phyloP scores from a whole-genome alignment of 2,888 invertebrate species.

The Herminia tarsipennalis region DNA sequence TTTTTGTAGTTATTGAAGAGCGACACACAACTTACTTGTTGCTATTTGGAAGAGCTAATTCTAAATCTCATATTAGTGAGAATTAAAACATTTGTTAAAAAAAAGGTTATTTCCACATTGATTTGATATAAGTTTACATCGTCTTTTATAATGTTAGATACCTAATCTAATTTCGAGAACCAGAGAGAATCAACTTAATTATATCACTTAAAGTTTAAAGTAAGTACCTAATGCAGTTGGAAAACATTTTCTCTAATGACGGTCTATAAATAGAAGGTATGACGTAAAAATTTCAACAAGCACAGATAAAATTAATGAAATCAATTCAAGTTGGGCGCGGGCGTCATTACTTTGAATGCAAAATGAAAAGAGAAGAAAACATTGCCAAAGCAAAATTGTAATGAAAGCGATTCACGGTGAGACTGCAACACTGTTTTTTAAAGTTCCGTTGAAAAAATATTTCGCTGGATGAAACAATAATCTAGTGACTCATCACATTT shows the following conservation, averaged over 20 bases:
- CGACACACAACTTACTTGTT: no score
- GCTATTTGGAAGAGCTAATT: no score
- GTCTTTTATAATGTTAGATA: no score
- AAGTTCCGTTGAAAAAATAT: constrained; percentile 54
- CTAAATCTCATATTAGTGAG: no score
- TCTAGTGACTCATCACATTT: constrained; percentile 42
- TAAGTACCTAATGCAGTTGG: neutral
- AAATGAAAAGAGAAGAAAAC: constrained; percentile 54
- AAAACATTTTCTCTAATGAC: constrained; percentile 1
- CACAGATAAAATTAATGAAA: constrained; percentile 60
- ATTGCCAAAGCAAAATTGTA: constrained; percentile 54
- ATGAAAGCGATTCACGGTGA: constrained; percentile 62
- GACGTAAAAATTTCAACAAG: neutral
- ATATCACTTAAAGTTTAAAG: neutral
- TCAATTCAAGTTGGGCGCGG: constrained; percentile 56
- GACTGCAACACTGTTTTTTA: constrained; percentile 50
- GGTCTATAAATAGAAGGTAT: constrained; percentile 4
- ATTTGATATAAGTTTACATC: no score
- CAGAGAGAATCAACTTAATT: no score
- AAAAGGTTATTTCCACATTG: no score
- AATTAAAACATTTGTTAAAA: no score
- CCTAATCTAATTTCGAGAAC: no score
- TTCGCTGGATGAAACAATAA: constrained; percentile 55
- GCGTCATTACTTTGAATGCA: constrained; percentile 52
- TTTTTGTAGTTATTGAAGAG: no score